phyloP scores from a whole-genome alignment of 2,113 vertebrate genomes.

The Leptobrachium ailaonicum region DNA sequence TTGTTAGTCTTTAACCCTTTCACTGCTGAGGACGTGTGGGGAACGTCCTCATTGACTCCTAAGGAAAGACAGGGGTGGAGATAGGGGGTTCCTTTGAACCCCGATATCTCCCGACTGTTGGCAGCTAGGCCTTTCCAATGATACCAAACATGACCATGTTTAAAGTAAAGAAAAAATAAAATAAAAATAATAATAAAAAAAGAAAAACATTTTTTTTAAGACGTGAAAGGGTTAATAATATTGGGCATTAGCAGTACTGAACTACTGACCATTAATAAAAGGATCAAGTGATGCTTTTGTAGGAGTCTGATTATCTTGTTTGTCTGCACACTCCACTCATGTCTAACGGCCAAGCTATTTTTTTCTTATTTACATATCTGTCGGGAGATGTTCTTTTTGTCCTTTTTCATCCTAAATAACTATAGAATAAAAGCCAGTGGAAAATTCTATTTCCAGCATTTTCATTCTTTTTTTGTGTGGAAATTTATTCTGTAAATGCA shows the following conservation, averaged over 20 bases:
- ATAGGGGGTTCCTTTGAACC: too few relatives aligned
- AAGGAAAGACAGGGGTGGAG: too few relatives aligned
- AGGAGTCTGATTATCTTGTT: background rate
- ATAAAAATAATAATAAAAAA: too few relatives aligned
- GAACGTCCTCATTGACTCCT: too few relatives aligned
- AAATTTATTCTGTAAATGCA: background rate
- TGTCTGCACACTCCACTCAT: slow-evolving; percentile 10
- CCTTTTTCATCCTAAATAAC: slow-evolving; percentile 15
- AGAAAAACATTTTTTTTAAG: too few relatives aligned
- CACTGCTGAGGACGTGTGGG: too few relatives aligned
- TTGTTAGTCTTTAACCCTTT: too few relatives aligned
- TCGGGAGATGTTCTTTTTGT: slow-evolving; percentile 5
- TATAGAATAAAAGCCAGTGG: background rate
- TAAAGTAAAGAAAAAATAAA: too few relatives aligned
- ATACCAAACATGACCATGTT: too few relatives aligned
- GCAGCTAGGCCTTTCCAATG: too few relatives aligned
- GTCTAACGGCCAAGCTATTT: slow-evolving; percentile 3
- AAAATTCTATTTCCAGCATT: slow-evolving; percentile 5
- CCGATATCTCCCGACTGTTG: too few relatives aligned
- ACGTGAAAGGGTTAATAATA: background rate
- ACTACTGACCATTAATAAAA: background rate
- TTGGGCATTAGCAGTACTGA: background rate
- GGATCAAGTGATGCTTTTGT: background rate
- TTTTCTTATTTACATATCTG: slow-evolving; percentile 4
- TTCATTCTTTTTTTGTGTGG: background rate